A percentile compares a stretch with the other conserved stretches of the same genome.
These are phyloP conservation scores for Sialia sialis DNA, from an alignment of 2,113 vertebrate genomes.

Conservation along the genomic window DNA sequence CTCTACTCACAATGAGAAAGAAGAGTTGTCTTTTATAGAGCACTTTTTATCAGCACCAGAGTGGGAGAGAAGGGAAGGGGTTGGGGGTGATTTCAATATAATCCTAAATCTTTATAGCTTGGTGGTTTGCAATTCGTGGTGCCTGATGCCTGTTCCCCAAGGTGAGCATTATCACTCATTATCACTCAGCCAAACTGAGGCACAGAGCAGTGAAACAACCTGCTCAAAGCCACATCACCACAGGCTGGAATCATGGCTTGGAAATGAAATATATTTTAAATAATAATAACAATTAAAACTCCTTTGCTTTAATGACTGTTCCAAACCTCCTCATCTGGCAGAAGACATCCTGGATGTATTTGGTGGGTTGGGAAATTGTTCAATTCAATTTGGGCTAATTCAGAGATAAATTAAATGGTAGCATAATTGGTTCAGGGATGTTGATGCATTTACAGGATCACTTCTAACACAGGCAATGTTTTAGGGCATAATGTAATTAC, in stretches of 20 bases:
- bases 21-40: background rate
- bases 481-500: background rate
- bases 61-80: background rate
- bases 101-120: background rate
- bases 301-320: background rate
- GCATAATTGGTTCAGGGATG: background rate
- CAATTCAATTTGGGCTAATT: background rate
- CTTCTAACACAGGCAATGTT: background rate
- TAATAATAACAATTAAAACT: background rate
- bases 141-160: fast-evolving
- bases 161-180: background rate
- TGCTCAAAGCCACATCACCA: background rate
- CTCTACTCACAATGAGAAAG: background rate
- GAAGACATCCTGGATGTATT: background rate
- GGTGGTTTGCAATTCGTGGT: background rate
- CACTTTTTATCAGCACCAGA: background rate
- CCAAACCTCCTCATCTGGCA: background rate
- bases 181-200: background rate
- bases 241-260: background rate
- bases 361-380: background rate
- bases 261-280: background rate
- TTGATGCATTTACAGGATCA: background rate
- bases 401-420: constrained; percentile 17
- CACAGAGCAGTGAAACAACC: background rate
- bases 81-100: background rate